These are phyloP conservation scores for Mimumesa dahlbomi DNA, from an alignment of 2,888 invertebrate species.

Conservation along the genomic window DNA sequence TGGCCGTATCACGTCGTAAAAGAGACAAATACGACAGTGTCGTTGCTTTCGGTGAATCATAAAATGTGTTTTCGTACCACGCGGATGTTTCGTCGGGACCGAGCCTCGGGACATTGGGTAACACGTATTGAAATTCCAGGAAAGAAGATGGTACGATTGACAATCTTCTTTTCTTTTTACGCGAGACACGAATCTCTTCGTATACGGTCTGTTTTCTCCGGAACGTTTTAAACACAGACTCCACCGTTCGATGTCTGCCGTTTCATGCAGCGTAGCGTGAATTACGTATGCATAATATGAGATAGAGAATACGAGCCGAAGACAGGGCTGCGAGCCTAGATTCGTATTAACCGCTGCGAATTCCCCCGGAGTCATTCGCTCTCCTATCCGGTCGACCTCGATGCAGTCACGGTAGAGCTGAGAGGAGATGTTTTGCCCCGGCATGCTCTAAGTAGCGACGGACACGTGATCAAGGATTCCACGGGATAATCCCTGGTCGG, in stretches of 20 bases:
- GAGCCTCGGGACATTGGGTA: too few relatives aligned
- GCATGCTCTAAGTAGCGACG: constrained; percentile 39
- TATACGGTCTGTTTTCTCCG: too few relatives aligned
- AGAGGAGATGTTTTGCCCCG: constrained; percentile 53
- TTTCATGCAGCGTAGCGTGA: too few relatives aligned
- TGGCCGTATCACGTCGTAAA: constrained; percentile 1
- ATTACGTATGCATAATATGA: constrained; percentile 36
- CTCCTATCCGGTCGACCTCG: constrained; percentile 58
- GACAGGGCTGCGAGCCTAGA: constrained; percentile 41
- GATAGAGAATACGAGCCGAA: neutral
- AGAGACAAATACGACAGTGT: neutral
- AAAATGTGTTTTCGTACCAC: too few relatives aligned
- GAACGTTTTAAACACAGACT: too few relatives aligned
- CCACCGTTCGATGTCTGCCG: too few relatives aligned
- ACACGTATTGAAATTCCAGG: too few relatives aligned
- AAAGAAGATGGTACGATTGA: too few relatives aligned
- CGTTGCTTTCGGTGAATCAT: too few relatives aligned
- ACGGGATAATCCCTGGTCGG: constrained; percentile 61
- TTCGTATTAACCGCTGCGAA: constrained; percentile 53
- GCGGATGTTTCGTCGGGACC: too few relatives aligned
- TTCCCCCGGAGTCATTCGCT: constrained; percentile 55
- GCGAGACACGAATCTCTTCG: too few relatives aligned
- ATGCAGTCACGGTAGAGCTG: constrained; percentile 26
- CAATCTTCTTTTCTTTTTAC: too few relatives aligned
- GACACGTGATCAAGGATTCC: constrained; percentile 60